These are phyloP conservation scores for Drosophila novamexicana DNA, from an alignment of 1,140 invertebrate species.

Conservation along the genomic window DNA sequence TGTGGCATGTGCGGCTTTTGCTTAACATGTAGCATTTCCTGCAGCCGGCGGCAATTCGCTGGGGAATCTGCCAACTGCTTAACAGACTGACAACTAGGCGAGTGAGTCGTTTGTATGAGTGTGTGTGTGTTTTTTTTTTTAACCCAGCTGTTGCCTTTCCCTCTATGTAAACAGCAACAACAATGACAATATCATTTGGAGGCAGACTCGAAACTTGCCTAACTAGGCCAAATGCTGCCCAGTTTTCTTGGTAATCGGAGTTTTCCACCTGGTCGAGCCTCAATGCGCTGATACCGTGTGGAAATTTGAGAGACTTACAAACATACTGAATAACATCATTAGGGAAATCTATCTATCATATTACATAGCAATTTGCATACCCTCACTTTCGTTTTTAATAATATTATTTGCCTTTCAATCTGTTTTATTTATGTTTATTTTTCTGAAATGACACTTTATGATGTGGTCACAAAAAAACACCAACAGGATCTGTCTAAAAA, in stretches of 20 bases:
- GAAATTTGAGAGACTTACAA: neutral
- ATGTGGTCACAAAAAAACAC: neutral
- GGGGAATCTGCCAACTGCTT: constrained; percentile 63
- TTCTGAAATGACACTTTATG: neutral
- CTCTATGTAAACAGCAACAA: constrained; percentile 14
- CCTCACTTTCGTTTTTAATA: too few relatives aligned
- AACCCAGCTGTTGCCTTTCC: neutral
- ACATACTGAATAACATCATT: neutral
- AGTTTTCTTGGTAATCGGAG: constrained; percentile 2
- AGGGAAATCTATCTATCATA: neutral
- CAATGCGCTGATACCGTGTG: neutral
- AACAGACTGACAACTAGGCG: constrained; percentile 72
- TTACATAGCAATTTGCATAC: neutral
- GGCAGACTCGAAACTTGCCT: neutral
- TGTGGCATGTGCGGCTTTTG: constrained; percentile 51
- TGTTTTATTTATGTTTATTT: neutral
- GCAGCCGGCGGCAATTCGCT: constrained; percentile 58
- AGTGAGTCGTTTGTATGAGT: constrained; percentile 26
- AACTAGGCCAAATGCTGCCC: constrained; percentile 8
- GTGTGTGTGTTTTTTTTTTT: neutral
- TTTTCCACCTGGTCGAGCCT: neutral
- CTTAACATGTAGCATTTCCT: constrained; percentile 67
- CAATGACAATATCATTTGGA: neutral
- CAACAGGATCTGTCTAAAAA: neutral
- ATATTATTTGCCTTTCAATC: neutral